Percentiles rank a stretch among this genome's conserved stretches.
Evolutionary conservation across 2,888 invertebrate species (phyloP).

Genomic region (Nomada flava): DNA sequence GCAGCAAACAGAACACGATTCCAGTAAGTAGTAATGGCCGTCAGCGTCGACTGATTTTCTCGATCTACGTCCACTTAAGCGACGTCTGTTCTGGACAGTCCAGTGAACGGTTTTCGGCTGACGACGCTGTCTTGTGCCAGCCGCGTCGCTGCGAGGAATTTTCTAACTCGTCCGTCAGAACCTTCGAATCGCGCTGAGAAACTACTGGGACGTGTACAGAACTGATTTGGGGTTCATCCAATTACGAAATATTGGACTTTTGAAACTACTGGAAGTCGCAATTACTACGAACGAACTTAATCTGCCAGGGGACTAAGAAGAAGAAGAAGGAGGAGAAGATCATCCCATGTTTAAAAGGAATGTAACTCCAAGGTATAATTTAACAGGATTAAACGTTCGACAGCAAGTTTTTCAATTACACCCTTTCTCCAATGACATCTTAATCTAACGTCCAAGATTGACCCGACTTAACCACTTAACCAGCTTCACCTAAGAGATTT

Average conservation of each 20-base stretch:
- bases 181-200: constrained; percentile 8
- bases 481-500: constrained; percentile 22
- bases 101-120: constrained; percentile 68
- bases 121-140: constrained; percentile 49
- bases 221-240: no score
- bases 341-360: no score
- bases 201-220: not conserved
- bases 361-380: not conserved
- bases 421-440: not conserved
- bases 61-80: constrained; percentile 49
- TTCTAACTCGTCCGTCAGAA: constrained; percentile 52
- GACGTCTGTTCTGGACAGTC: constrained; percentile 66
- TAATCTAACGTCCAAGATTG: constrained; percentile 8
- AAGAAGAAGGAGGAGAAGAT: not conserved
- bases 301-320: no score
- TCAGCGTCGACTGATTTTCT: constrained; percentile 31
- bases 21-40: constrained; percentile 1
- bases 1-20: not conserved
- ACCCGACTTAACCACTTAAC: constrained; percentile 18
- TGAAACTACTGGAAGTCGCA: no score
- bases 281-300: no score
- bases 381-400: not conserved
- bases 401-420: constrained; percentile 12
- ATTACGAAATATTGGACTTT: no score
- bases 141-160: constrained; percentile 50